Percentiles rank a stretch among this genome's conserved stretches.
These are phyloP conservation scores for Yasuhikotakia modesta DNA, from an alignment of 2,797 vertebrate species.

Conservation along the genomic window DNA sequence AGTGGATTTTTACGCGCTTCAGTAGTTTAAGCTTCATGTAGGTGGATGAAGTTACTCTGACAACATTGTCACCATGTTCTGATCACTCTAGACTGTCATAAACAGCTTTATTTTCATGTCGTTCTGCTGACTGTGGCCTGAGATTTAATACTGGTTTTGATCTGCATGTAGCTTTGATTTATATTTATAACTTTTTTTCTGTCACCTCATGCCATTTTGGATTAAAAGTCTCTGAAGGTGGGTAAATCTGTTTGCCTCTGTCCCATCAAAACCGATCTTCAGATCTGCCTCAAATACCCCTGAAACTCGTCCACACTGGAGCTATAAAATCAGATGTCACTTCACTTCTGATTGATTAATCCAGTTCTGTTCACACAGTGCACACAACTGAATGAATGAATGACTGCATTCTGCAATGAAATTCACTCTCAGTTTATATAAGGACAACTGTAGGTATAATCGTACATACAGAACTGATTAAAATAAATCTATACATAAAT, in stretches of 20 bases:
- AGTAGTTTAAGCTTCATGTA: slow-evolving; percentile 50
- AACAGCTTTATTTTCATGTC: not conserved
- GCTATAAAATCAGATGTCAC: not conserved
- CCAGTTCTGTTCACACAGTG: not conserved
- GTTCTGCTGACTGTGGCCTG: not conserved
- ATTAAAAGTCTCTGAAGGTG: slow-evolving; percentile 87
- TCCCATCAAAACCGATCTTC: not conserved
- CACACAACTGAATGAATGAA: not conserved
- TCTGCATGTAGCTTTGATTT: not conserved
- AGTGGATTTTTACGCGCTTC: slow-evolving; percentile 19
- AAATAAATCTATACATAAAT: not conserved
- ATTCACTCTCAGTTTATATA: too few relatives aligned
- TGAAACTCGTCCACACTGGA: not conserved
- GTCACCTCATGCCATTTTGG: slow-evolving; percentile 47
- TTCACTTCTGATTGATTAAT: not conserved
- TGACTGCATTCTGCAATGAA: not conserved
- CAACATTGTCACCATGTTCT: slow-evolving; percentile 24
- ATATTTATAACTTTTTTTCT: slow-evolving; percentile 39
- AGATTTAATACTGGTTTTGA: not conserved
- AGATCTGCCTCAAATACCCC: slow-evolving; percentile 30
- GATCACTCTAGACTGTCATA: not conserved
- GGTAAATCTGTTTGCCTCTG: slow-evolving; percentile 65
- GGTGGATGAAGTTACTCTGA: slow-evolving; percentile 38
- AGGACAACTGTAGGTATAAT: too few relatives aligned
- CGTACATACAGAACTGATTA: too few relatives aligned